Base-by-base conservation (phyloP, 37 sponge, comb jelly and placozoan genomes). In the Dysidea cf. avara region DNA sequence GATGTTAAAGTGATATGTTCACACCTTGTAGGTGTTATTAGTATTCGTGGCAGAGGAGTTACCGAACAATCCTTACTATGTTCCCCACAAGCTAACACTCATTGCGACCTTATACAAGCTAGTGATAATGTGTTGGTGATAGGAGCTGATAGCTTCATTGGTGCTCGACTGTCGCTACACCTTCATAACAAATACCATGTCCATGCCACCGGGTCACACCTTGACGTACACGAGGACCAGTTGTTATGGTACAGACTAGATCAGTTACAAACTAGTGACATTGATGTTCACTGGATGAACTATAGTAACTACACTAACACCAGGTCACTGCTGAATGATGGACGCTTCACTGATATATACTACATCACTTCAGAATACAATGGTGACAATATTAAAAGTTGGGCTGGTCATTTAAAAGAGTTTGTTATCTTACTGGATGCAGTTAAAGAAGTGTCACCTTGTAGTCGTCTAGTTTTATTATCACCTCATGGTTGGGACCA, bases 211-310 rank as follows among this genome's bases (percentile, higher is more conserved):
- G 55, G 58, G 5, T 17, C 0, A 7, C n/a, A 30, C 53, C 20
- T 16, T 7, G 77, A 69, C n/a, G 25, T 54, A 0, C 18, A 31
- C 1, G 39, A 21, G 9, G 62, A 83, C 43, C 53, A 57, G 30
- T 21, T 85, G 71, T 12, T 71, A 16, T 78, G 85, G 85, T 77
- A 84, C 61, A 55, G 85, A 11, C 56, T 48, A 38, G 55, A 75
- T 11, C 82, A 69, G 53, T 67, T 75, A 30, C 18, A 12, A 21
- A 16, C 33, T 21, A 39, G 39, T 1, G 82, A 77, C 25, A 43
- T 87, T 24, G 26, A 24, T 0, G 55, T 87, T 7, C 51, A 56
- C 2, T 30, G 71, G 16, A 56, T 31, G 3, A 66, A 78, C 30
- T 31, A 68, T n/a, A 51, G 68, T 28, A 84, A 76, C 39, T 18